Base-by-base conservation (phyloP, 2,113 vertebrate species). In the Sander lucioperca region DNA sequence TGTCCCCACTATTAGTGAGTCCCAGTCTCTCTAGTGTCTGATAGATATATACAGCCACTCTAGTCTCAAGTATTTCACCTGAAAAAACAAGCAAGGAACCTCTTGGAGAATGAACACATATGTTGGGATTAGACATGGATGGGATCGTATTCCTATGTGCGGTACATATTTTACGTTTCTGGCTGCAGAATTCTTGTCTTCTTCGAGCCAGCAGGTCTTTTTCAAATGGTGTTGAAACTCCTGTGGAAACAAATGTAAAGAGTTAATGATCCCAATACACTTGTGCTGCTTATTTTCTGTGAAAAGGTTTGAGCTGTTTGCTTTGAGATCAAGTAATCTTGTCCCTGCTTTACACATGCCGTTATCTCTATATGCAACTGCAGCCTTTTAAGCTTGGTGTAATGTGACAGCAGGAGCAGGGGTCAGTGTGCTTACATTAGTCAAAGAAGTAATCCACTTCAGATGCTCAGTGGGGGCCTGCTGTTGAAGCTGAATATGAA, bases 331-430 rank as follows among this genome's bases (percentile, higher is more conserved):
- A 54, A 23, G 45, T 39, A 33, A 15, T 11, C 4, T 50, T 18
- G 16, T 51, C 39, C 18, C 51, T 50, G 53, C 30, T 18, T 1
- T 25, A 23, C 50, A 57, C 6, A 12, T 36, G 7, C 53, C 16
- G 45, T 66, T 56, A 79, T 50, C 15, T 51, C 33, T 4, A 14
- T 48, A 25, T 39, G 61, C 18, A 50, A 43, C 71, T n/a, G 58
- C 27, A 80, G 77, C 30, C 19, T 25, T 70, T 47, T 27, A 54
- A 48, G 33, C 4, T 25, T 2, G 14, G 48, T 59, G 36, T 36
- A 63, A 43, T 50, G 58, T 63, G 74, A 50, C 79, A 36, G 57
- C 27, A 45, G 56, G 23, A 86, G 69, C 68, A 47, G 57, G 14
- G 65, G 65, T 51, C 58, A 30, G 57, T 6, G 16, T 43, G 47